Evolutionary conservation across 2,113 vertebrate species (phyloP), one percentile per base, ranked within the genome.

Genomic region (Pampusana beccarii): DNA sequence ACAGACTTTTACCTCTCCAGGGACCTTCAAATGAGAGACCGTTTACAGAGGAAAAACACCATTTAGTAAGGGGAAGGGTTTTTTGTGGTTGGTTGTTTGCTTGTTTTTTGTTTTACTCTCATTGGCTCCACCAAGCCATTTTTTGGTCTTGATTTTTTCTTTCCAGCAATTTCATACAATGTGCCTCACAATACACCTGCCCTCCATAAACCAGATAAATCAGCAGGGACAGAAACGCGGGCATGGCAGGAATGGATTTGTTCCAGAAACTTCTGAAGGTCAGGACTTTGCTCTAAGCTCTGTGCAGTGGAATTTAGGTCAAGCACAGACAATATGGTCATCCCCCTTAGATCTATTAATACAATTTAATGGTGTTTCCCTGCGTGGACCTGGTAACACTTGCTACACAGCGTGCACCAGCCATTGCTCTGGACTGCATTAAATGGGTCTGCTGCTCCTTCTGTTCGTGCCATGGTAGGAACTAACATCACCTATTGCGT

Each of bases 1-100:
- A 91, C 84, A 84, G 77, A 44, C 21, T 87, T 91, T 48, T 70
- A 14, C 16, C 3, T 23, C 80, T 91, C 91, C 38, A 89, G 95
- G 85, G 91, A 87, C 66, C 94, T 95, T 95, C 84, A 91, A 91
- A 92, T 4, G 9, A 81, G 40, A 87, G 26, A 85, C 62, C 21
- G 4, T 93, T 92, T 92, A 33, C 11, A 80, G 38, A 80, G 50
- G 31, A 75, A 79, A 91, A 82, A 13, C 25, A 73, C 54, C 25
- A 40, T 90, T 73, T 67, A 54, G n/a, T 80, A 86, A 73, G 38
- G 38, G 8, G 38, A 40, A 42, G 51, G 46, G 23, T 1, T 33
- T 50, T 57, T 75, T 65, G 11, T 40, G 11, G 11, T 40, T 40
- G 9, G 38, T 40, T 40, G 38, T 40, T 40, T n/a, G n/a, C 38